Evolutionary conservation across 2,888 invertebrate species (phyloP), one percentile per base, ranked within the genome.

Genomic region (Tinea pellionella): DNA sequence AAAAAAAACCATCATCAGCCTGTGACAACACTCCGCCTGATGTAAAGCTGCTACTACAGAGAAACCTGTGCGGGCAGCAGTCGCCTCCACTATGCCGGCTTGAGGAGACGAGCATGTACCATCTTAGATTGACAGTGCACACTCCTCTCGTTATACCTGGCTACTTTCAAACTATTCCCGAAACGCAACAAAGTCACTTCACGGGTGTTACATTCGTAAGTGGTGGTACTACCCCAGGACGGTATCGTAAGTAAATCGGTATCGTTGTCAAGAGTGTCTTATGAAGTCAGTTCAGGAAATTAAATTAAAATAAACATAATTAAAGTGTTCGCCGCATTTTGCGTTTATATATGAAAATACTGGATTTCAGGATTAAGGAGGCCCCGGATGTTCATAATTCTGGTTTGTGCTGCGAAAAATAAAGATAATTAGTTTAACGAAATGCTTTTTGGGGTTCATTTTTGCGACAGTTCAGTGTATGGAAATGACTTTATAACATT

Each of bases 221-320:
- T n/a, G n/a, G n/a, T n/a, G n/a, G n/a, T n/a, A n/a, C n/a, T n/a
- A n/a, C n/a, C n/a, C n/a, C n/a, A n/a, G n/a, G n/a, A n/a, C n/a
- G n/a, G n/a, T n/a, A n/a, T n/a, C n/a, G n/a, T 24, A 24, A 24
- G 24, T 3, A 24, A 24, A 24, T 37, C 9, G 37, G 2, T 12
- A 37, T 37, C 9, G 9, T 37, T 37, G 9, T 37, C 2, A 47
- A 47, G 47, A 47, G 47, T 47, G 47, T 8, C 9, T 15, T 15
- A 37, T 37, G 37, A 37, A 37, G n/a, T 9, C 47, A 24, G 55
- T 24, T 43, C 24, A 51, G 73, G 70, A 73, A 77, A 77, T 80
- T 76, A 78, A 80, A 79, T 80, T 78, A 75, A 69, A 78, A 80
- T 80, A 80, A 80, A 78, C 75, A 78, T 78, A 80, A 80, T 80